Evolutionary conservation across 2,113 vertebrate species (phyloP).

Genomic region (Oreochromis spilurus): DNA sequence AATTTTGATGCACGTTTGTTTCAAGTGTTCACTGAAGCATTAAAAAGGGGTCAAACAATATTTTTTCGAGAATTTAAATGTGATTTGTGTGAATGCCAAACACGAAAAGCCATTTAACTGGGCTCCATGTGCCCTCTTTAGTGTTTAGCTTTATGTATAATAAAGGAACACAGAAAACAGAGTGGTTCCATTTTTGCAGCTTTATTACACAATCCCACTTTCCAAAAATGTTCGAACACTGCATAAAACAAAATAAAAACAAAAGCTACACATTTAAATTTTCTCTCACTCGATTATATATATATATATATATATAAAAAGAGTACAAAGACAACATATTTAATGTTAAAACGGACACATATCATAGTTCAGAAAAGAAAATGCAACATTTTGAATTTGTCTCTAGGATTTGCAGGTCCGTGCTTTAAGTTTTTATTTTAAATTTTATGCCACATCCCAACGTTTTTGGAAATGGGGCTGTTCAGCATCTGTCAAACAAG

Average conservation of each 20-base stretch:
- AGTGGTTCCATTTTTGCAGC: not conserved
- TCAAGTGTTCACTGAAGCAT: not conserved
- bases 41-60: not conserved
- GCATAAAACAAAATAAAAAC: not conserved
- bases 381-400: not conserved
- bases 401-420: not conserved
- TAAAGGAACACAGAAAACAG: not conserved
- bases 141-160: not conserved
- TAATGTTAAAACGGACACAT: not conserved
- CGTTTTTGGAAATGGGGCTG: not conserved
- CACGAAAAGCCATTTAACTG: not conserved
- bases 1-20: not conserved
- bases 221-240: not conserved
- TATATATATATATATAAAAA: too few species aligned
- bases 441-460: not conserved
- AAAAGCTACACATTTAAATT: not conserved
- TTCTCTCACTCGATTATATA: too few species aligned
- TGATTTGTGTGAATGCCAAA: not conserved
- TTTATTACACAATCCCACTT: conserved; percentile 54
- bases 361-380: not conserved
- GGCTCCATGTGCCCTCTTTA: not conserved
- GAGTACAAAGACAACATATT: not conserved
- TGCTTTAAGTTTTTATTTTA: not conserved
- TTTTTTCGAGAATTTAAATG: not conserved
- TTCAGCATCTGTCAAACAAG: not conserved